Conservation (phyloP, 2,113 vertebrate species). For the Paedocypris sp. region DNA sequence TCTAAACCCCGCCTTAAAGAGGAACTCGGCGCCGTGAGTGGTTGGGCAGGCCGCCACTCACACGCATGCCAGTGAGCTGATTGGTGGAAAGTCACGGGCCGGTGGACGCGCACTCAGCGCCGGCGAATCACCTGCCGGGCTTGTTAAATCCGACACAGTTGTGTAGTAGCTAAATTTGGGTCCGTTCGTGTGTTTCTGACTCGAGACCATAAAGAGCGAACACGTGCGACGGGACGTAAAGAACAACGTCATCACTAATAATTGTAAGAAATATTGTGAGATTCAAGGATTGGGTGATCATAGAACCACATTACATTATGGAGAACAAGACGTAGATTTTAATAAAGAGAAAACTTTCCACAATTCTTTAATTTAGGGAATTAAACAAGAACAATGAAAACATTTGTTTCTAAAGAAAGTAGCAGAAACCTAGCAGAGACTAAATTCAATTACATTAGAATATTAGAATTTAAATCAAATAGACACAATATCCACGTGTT, state of each 20-base stretch:
- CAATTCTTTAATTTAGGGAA: too few relatives aligned
- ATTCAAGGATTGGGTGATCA: too few relatives aligned
- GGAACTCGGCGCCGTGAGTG: conserved; percentile 20
- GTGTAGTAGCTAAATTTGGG: conserved; percentile 28
- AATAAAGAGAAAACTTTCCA: too few relatives aligned
- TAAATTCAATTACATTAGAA: too few relatives aligned
- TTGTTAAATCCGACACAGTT: conserved; percentile 8
- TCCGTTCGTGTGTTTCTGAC: background rate
- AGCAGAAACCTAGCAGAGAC: too few relatives aligned
- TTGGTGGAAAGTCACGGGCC: conserved; percentile 17
- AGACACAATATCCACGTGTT: too few relatives aligned
- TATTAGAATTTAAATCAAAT: too few relatives aligned
- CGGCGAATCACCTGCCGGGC: conserved; percentile 18
- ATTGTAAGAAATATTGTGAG: too few relatives aligned
- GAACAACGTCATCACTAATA: background rate
- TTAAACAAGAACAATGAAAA: too few relatives aligned
- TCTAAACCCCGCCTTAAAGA: conserved; percentile 32
- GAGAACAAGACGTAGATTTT: too few relatives aligned
- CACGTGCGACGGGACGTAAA: background rate
- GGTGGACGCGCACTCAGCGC: conserved; percentile 1
- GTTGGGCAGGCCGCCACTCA: conserved; percentile 27
- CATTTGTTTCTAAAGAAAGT: too few relatives aligned
- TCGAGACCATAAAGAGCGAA: conserved; percentile 15
- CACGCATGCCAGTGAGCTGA: background rate
- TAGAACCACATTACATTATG: too few relatives aligned